These are phyloP conservation scores for Diaprepes abbreviatus DNA, from an alignment of 2,888 invertebrate genomes.

Conservation along the genomic window DNA sequence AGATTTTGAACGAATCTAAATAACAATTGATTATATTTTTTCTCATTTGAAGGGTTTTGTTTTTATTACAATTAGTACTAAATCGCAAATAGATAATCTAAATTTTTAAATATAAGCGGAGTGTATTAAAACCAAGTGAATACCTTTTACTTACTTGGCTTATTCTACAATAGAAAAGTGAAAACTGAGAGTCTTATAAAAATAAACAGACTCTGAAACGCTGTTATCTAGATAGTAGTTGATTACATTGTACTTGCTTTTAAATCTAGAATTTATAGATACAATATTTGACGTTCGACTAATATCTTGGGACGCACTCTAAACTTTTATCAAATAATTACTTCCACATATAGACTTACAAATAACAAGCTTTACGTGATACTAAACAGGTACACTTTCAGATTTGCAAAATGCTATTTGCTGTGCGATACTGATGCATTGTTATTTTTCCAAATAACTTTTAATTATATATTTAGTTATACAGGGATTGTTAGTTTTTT, in stretches of 20 bases:
- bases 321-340: slow-evolving; percentile 35
- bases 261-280: not conserved
- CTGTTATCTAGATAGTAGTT: not conserved
- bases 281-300: not conserved
- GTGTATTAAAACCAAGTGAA: not conserved
- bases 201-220: not conserved
- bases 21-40: slow-evolving; percentile 34
- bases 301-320: slow-evolving; percentile 21
- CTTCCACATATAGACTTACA: slow-evolving; percentile 20
- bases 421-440: no score
- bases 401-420: slow-evolving; percentile 9
- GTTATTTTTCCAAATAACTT: no score
- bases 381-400: slow-evolving; percentile 22
- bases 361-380: slow-evolving; percentile 35
- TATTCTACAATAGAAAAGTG: not conserved
- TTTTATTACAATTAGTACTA: slow-evolving; percentile 17
- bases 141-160: not conserved
- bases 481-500: no score
- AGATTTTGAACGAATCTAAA: slow-evolving; percentile 5
- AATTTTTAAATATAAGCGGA: not conserved
- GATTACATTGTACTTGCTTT: not conserved
- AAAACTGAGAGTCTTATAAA: not conserved
- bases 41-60: slow-evolving; percentile 34
- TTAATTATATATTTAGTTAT: no score
- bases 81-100: slow-evolving; percentile 29